Evolutionary conservation across 2,888 invertebrate genomes (phyloP).

Genomic region (Tinea semifulvella): DNA sequence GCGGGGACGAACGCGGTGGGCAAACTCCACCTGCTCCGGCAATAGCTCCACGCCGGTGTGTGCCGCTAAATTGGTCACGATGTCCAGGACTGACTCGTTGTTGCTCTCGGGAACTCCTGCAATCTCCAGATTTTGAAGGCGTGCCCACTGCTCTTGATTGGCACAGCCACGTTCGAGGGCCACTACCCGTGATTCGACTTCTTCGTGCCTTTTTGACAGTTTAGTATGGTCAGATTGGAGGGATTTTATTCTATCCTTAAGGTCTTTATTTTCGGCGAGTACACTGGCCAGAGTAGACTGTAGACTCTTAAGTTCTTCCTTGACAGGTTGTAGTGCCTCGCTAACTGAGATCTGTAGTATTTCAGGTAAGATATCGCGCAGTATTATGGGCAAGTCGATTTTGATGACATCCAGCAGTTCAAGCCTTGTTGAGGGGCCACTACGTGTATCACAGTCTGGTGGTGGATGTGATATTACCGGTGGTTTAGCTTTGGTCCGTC

Average conservation of each 20-base stretch:
- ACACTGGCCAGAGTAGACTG: background rate
- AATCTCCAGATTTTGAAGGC: constrained; percentile 18
- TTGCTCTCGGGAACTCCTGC: constrained; percentile 16
- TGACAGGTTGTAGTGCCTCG: background rate
- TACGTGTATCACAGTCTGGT: background rate
- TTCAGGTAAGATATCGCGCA: background rate
- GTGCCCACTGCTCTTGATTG: constrained; percentile 17
- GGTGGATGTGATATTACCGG: background rate
- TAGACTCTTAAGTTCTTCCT: background rate
- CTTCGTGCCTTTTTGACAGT: background rate
- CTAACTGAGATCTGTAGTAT: too few species aligned
- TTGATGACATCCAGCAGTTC: background rate
- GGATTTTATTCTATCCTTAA: background rate
- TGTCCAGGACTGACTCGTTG: constrained; percentile 13
- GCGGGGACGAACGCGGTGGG: too few species aligned
- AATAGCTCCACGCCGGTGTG: too few species aligned
- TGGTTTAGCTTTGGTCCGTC: background rate
- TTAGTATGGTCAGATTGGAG: background rate
- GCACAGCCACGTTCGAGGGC: background rate
- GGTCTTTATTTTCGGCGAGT: background rate
- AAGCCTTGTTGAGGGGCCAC: background rate
- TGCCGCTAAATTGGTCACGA: constrained; percentile 15
- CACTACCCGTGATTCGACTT: background rate
- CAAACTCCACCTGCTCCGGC: constrained; percentile 16
- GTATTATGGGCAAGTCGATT: background rate